These are phyloP conservation scores for Microplitis demolitor DNA, from an alignment of 1,140 invertebrate genomes.

Conservation along the genomic window DNA sequence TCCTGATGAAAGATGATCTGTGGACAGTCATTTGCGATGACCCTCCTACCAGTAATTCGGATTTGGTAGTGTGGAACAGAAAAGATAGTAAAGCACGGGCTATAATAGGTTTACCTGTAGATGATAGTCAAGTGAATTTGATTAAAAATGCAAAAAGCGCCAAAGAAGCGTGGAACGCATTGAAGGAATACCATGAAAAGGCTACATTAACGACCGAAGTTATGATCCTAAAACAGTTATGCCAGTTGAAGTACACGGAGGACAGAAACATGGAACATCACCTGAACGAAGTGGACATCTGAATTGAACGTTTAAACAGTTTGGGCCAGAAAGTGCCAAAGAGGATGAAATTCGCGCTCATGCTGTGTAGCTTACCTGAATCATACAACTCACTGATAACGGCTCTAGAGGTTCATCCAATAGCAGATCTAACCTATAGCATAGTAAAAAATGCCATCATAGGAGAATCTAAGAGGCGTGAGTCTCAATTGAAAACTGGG, in stretches of 20 bases:
- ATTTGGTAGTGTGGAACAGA: conserved; percentile 15
- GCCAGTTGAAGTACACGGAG: conserved; percentile 12
- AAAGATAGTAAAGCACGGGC: conserved; percentile 26
- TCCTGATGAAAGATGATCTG: too few species aligned
- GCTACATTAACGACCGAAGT: conserved; percentile 30
- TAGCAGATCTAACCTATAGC: conserved; percentile 21
- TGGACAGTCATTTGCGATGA: too few species aligned
- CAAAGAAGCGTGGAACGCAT: conserved; percentile 26
- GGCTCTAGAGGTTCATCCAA: conserved; percentile 26
- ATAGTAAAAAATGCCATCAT: conserved; percentile 28
- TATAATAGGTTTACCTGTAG: conserved; percentile 33
- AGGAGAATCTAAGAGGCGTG: conserved; percentile 25
- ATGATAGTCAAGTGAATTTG: conserved; percentile 30
- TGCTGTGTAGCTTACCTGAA: conserved; percentile 27
- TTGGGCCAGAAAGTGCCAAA: conserved; percentile 19
- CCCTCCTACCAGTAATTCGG: too few species aligned
- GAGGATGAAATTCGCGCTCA: conserved; percentile 16
- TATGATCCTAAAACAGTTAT: conserved; percentile 20
- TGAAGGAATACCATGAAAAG: conserved; percentile 32
- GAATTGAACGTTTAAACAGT: conserved; percentile 27
- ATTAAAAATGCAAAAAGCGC: conserved; percentile 25
- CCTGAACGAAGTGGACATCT: conserved; percentile 25
- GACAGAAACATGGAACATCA: conserved; percentile 33
- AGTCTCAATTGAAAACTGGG: background rate
- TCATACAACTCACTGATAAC: conserved; percentile 26